phyloP scores from a whole-genome alignment of 2,888 invertebrate species.

The Dynastes tityus region DNA sequence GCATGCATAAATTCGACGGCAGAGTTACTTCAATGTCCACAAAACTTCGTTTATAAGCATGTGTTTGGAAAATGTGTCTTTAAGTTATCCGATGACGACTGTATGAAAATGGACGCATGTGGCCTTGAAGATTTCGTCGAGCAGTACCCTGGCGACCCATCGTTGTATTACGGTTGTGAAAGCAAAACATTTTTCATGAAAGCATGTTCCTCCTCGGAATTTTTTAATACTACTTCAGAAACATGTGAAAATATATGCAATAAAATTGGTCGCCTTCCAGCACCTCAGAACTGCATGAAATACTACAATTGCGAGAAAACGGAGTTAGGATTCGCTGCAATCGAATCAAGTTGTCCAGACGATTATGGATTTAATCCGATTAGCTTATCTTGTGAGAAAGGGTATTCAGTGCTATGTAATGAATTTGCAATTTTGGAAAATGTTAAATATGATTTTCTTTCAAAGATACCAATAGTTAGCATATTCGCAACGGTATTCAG shows the following conservation, averaged over 20 bases:
- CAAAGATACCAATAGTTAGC: constrained; percentile 38
- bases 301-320: constrained; percentile 40
- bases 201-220: constrained; percentile 44
- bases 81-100: constrained; percentile 43
- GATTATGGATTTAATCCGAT: constrained; percentile 49
- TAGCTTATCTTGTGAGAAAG: constrained; percentile 37
- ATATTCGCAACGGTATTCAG: constrained; percentile 27
- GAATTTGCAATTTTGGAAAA: constrained; percentile 47
- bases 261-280: constrained; percentile 25
- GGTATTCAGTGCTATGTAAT: constrained; percentile 47
- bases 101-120: constrained; percentile 40
- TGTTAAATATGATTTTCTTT: constrained; percentile 38
- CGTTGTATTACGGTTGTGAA: constrained; percentile 48
- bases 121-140: constrained; percentile 19
- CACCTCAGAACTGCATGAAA: constrained; percentile 43
- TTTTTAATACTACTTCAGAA: constrained; percentile 34
- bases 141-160: constrained; percentile 48
- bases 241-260: constrained; percentile 45
- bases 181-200: constrained; percentile 28
- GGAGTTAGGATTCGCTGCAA: constrained; percentile 8
- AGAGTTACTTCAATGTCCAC: constrained; percentile 44
- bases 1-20: constrained; percentile 40
- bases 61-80: constrained; percentile 50
- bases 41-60: constrained; percentile 46
- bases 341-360: constrained; percentile 18